A percentile compares a stretch with the other conserved stretches of the same genome.
Evolutionary conservation across 2,888 invertebrate genomes (phyloP).

Genomic region (Eupsilia transversa): DNA sequence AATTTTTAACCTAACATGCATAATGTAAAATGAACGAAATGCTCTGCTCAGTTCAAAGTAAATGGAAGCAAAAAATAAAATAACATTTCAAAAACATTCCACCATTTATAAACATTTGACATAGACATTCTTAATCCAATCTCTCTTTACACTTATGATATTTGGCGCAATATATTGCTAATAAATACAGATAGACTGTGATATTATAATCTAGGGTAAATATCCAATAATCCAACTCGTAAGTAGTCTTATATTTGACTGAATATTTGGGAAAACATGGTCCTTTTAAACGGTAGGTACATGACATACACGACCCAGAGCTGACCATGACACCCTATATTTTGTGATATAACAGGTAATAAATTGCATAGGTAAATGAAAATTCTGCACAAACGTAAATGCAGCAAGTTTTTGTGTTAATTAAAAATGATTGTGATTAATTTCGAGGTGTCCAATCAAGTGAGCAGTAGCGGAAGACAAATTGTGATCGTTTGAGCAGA

Average conservation of each 20-base stretch:
- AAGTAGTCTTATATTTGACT: conserved; percentile 22
- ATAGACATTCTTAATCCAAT: conserved; percentile 51
- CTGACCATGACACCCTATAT: conserved; percentile 30
- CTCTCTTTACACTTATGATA: conserved; percentile 64
- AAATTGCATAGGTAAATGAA: conserved; percentile 40
- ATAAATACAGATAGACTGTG: conserved; percentile 49
- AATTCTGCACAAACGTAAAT: conserved; percentile 61
- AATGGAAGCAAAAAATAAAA: conserved; percentile 49
- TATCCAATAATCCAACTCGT: conserved; percentile 33
- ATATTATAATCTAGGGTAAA: conserved; percentile 31
- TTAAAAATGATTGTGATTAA: conserved; percentile 37
- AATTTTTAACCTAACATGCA: conserved; percentile 55
- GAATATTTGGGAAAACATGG: conserved; percentile 35
- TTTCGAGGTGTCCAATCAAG: conserved; percentile 64
- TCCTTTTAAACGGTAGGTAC: conserved; percentile 34
- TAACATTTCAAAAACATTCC: conserved; percentile 39
- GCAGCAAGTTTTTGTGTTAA: conserved; percentile 51
- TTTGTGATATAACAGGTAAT: conserved; percentile 37
- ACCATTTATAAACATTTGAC: conserved; percentile 51
- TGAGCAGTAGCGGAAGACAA: conserved; percentile 85
- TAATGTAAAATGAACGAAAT: conserved; percentile 57
- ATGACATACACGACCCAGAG: conserved; percentile 22
- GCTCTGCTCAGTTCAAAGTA: conserved; percentile 64
- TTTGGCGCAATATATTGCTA: conserved; percentile 81
- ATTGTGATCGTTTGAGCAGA: conserved; percentile 80